Base-by-base conservation (phyloP, 2,113 vertebrate species). In the Plectropomus leopardus region DNA sequence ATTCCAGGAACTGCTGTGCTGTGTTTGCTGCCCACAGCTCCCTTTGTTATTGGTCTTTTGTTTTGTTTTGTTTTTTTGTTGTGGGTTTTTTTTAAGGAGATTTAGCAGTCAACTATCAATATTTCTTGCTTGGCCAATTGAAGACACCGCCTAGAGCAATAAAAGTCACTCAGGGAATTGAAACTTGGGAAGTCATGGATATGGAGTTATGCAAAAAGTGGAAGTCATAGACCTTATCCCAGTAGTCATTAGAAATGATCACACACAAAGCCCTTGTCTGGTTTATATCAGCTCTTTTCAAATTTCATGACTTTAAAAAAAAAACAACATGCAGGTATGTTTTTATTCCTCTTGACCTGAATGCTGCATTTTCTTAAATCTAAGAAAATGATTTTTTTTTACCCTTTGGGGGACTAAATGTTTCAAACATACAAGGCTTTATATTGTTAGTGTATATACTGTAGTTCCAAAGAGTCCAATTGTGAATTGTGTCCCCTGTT, bases 81-180 rank as follows among this genome's bases (percentile, higher is more conserved):
- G 0, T 44, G 11, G 4, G 34, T 51, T 44, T 80, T 85, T 75
- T 72, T 28, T 8, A 48, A 61, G 24, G 51, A 75, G 28, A 67
- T 82, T 67, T 85, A 77, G 32, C 57, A 76, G 72, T 51, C 50
- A 24, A 69, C 34, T 58, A 74, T 76, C 82, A 80, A 72, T 72
- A 72, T 82, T 53, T 79, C 64, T 68, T 79, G 55, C 59, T 82
- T 86, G 75, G 80, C 73, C 47, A n/a, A 78, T 47, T 85, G 54
- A 68, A 72, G 76, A 74, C 76, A 79, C 63, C 80, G 70, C 66
- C 30, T 24, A 69, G 4, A 77, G 68, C 48, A 1, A 79, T 65
- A 51, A 71, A 83, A 65, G 74, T 74, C 76, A 85, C 69, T 67
- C 30, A 32, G 74, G 59, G 57, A 72, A 64, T 78, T 77, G 23